These are phyloP conservation scores for Gastracanthus pulcherrimus DNA, from an alignment of 2,888 invertebrate genomes.

Conservation along the genomic window DNA sequence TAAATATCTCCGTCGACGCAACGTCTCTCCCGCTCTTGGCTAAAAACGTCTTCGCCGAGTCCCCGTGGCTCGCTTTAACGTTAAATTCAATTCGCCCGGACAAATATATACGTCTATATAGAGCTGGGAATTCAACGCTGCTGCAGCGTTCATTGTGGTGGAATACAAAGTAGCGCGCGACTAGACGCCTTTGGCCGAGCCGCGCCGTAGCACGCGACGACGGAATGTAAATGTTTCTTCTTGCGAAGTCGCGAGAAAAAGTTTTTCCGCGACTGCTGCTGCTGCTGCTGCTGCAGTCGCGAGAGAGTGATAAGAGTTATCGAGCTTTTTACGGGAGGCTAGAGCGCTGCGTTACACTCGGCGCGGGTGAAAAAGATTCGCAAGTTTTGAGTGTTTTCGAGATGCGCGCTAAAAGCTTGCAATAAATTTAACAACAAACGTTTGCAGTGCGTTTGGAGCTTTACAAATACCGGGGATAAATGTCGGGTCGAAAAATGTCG, in stretches of 20 bases:
- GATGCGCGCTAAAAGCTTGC: too few relatives aligned
- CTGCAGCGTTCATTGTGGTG: background rate
- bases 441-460: too few relatives aligned
- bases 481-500: too few relatives aligned
- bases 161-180: slow-evolving; percentile 43
- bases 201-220: too few relatives aligned
- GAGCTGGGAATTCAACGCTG: background rate
- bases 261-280: slow-evolving; percentile 29
- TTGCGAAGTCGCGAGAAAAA: slow-evolving; percentile 19
- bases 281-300: background rate
- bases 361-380: background rate
- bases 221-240: slow-evolving; percentile 42
- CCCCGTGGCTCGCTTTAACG: too few relatives aligned
- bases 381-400: slow-evolving; percentile 21
- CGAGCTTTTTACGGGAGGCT: slow-evolving; percentile 27
- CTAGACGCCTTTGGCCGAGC: too few relatives aligned
- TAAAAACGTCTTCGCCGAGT: too few relatives aligned
- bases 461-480: too few relatives aligned
- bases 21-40: too few relatives aligned
- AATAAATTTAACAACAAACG: background rate
- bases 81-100: background rate
- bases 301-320: slow-evolving; percentile 37
- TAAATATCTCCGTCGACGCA: too few relatives aligned
- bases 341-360: background rate
- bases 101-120: background rate